Conservation (phyloP, 2,113 vertebrate genomes). For the Cacatua alba region DNA sequence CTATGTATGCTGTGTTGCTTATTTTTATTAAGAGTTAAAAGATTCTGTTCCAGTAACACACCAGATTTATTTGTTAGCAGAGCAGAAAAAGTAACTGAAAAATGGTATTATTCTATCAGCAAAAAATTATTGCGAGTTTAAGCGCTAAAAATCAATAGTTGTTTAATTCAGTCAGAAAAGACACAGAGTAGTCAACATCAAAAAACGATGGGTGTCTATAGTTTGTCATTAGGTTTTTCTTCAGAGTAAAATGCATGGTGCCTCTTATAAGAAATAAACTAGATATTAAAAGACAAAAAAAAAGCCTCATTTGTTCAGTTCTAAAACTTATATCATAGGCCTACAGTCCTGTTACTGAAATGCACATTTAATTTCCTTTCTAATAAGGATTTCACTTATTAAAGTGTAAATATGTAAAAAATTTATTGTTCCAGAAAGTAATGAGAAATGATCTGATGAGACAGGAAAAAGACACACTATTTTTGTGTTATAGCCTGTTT, state of each 20-base stretch:
- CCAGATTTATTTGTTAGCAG: background rate
- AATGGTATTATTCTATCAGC: background rate
- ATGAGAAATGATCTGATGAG: background rate
- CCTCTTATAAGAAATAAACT: background rate
- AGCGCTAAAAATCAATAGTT: background rate
- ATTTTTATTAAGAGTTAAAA: background rate
- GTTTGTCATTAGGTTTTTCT: background rate
- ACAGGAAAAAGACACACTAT: background rate
- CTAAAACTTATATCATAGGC: background rate
- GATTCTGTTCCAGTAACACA: background rate
- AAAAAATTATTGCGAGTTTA: background rate
- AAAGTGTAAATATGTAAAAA: background rate
- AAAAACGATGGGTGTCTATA: background rate
- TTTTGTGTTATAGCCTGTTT: background rate
- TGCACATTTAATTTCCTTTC: background rate
- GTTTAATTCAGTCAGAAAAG: background rate
- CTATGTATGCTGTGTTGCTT: background rate
- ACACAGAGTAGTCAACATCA: background rate
- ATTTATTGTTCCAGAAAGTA: background rate
- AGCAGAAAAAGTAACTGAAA: background rate
- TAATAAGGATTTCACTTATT: background rate
- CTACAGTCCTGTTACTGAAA: background rate
- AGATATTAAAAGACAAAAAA: background rate
- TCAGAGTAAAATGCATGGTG: background rate
- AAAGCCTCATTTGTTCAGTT: background rate